phyloP scores from a whole-genome alignment of 2,888 invertebrate genomes.

The Macropis europaea region DNA sequence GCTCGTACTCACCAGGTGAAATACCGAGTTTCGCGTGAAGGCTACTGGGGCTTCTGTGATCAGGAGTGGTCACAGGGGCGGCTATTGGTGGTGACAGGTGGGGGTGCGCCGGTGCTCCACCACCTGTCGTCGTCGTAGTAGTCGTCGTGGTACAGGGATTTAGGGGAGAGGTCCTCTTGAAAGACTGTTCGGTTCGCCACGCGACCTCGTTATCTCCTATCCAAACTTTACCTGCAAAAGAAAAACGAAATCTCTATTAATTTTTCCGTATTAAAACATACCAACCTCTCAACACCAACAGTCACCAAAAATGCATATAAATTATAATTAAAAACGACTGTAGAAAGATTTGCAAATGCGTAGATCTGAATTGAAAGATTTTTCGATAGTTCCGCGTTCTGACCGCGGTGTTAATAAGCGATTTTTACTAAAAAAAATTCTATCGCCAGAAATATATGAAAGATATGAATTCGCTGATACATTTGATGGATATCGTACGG shows the following conservation, averaged over 20 bases:
- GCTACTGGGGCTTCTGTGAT: constrained; percentile 74
- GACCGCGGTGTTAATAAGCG: too few relatives aligned
- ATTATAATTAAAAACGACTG: too few relatives aligned
- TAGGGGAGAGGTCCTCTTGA: constrained; percentile 73
- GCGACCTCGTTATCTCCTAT: constrained; percentile 75
- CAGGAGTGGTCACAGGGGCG: constrained; percentile 73
- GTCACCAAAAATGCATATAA: too few relatives aligned
- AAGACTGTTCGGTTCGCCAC: constrained; percentile 76
- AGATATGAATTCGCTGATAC: too few relatives aligned
- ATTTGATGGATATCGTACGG: too few relatives aligned
- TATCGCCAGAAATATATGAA: too few relatives aligned
- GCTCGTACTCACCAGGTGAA: constrained; percentile 74
- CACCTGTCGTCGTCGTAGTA: constrained; percentile 71
- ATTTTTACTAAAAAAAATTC: too few relatives aligned
- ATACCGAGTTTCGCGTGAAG: constrained; percentile 75
- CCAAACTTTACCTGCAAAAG: constrained; percentile 75
- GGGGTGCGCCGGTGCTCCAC: constrained; percentile 70
- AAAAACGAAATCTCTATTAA: constrained; percentile 3
- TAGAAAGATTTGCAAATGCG: too few relatives aligned
- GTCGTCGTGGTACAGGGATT: constrained; percentile 67
- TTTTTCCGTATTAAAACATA: neutral
- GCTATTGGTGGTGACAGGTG: constrained; percentile 76
- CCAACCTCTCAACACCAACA: too few relatives aligned
- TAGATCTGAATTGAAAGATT: too few relatives aligned
- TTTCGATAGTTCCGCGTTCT: too few relatives aligned